Base-by-base conservation (phyloP, 2,113 vertebrate species). In the Mormyrus lacerda region DNA sequence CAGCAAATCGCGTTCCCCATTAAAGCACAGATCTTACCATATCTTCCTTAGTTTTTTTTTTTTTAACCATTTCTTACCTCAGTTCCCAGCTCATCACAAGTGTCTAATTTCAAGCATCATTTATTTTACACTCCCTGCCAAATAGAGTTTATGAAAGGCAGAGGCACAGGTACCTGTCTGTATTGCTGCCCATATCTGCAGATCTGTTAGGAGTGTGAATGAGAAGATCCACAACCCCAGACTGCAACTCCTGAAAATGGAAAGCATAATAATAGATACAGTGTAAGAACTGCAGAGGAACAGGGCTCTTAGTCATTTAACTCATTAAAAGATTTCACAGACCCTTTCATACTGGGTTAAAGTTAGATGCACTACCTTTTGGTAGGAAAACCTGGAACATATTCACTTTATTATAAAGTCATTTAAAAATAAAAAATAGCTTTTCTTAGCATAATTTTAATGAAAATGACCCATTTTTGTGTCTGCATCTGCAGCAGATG, bases 141-240 rank as follows among this genome's bases (percentile, higher is more conserved):
- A 87, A 27, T 1, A 87, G 31, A 35, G 8, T 50, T 45, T 6
- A 42, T 44, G 35, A 55, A 21, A 44, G 69, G 4, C 69, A 39
- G 0, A 39, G 2, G 27, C 82, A 96, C 96, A 2, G 0, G 4
- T 45, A 96, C 96, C 96, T 95, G 93, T 97, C 96, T 55, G 95
- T 96, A 93, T 97, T 96, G 90, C 95, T 95, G 90, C 96, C 96
- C 90, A 97, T 95, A 90, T 97, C 96, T 85, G 96, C 94, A 90
- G 94, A 94, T 91, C 94, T 94, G 92, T 97, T 97, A 44, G 96
- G 96, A 76, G 96, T 96, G 89, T 93, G 94, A 93, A 97, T 95
- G 58, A 97, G 95, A 79, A 97, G 94, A 90, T 96, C 96, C 91
- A 97, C 96, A 76, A 95, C 94, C 47, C 94, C 94, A 31, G 95